Conservation (phyloP, 2,797 vertebrate genomes). For the Heliangelus exortis region DNA sequence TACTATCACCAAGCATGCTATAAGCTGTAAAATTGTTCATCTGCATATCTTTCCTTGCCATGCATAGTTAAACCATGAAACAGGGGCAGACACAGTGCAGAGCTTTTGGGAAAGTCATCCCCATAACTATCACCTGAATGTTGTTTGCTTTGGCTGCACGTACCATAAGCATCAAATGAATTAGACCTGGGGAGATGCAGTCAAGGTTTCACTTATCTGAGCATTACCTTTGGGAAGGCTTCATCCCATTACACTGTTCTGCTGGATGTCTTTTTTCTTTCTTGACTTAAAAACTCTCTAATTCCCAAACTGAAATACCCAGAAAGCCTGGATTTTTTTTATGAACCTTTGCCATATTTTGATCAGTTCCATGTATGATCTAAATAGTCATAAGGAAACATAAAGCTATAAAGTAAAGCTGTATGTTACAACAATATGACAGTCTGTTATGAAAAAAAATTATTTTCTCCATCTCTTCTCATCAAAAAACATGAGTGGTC, state of each 20-base stretch:
- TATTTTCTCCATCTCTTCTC: neutral
- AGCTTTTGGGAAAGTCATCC: neutral
- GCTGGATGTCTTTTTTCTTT: neutral
- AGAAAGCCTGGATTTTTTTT: neutral
- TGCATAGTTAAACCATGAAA: neutral
- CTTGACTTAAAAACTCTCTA: neutral
- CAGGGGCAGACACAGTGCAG: neutral
- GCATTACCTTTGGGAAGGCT: neutral
- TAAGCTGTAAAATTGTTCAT: neutral
- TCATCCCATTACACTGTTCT: neutral
- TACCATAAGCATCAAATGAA: neutral
- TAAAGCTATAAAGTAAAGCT: neutral
- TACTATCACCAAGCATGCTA: neutral
- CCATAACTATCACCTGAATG: neutral
- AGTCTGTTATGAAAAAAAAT: neutral
- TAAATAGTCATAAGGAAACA: neutral
- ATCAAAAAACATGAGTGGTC: neutral
- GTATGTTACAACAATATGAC: neutral
- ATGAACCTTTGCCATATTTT: neutral
- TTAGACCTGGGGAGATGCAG: neutral
- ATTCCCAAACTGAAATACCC: neutral
- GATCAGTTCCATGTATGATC: neutral
- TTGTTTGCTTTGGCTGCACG: neutral
- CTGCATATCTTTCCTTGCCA: neutral
- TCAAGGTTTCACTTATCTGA: neutral